Evolutionary conservation across 2,113 vertebrate species (phyloP).

Genomic region (Catagonus wagneri): DNA sequence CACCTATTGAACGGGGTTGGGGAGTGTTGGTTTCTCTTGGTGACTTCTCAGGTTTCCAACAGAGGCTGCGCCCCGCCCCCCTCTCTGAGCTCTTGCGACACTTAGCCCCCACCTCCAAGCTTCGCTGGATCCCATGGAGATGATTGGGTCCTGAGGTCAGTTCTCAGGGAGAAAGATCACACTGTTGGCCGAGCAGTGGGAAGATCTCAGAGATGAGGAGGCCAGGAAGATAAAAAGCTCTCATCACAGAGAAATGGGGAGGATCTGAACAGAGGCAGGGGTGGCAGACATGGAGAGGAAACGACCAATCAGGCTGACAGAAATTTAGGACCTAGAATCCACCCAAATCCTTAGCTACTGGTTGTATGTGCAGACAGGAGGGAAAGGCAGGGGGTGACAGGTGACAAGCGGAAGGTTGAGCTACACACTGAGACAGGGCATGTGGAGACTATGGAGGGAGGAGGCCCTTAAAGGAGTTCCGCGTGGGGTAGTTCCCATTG

Average conservation of each 20-base stretch:
- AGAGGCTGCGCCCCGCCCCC: background rate
- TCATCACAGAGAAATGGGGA: background rate
- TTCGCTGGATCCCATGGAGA: background rate
- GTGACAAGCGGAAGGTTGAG: too few relatives aligned
- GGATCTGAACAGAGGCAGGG: background rate
- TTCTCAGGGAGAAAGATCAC: accelerated
- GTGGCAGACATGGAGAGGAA: background rate
- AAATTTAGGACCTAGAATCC: background rate
- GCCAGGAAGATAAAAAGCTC: background rate
- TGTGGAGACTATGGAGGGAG: background rate
- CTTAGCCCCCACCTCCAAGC: background rate
- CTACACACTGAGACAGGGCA: background rate
- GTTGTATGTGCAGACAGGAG: background rate
- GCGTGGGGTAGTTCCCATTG: too few relatives aligned
- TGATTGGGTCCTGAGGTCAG: background rate
- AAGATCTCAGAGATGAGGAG: background rate
- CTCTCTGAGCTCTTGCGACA: background rate
- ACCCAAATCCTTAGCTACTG: background rate
- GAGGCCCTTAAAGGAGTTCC: background rate
- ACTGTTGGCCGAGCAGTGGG: background rate
- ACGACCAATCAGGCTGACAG: background rate
- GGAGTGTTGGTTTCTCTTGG: too few relatives aligned
- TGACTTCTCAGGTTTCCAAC: too few relatives aligned
- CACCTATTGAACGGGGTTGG: background rate
- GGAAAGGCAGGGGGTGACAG: background rate